Conservation (phyloP, 2,797 vertebrate genomes). For the Taenioides sp. region DNA sequence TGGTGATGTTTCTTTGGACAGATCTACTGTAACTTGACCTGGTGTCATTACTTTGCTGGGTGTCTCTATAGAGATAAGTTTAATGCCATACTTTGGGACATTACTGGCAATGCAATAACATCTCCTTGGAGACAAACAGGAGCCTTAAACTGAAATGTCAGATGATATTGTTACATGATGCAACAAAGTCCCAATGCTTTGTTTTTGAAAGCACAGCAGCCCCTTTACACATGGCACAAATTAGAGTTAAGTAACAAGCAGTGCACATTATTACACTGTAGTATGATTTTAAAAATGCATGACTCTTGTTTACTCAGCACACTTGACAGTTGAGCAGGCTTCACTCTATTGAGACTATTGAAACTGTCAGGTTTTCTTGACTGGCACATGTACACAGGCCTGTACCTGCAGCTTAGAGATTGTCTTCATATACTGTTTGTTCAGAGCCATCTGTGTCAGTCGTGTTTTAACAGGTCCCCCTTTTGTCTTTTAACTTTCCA, state of each 20-base stretch:
- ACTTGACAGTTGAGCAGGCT: neutral
- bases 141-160: too few relatives aligned
- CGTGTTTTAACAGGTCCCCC: conserved; percentile 42
- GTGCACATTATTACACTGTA: neutral
- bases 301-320: neutral
- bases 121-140: neutral
- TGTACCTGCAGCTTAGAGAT: conserved; percentile 20
- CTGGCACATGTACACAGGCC: conserved; percentile 35
- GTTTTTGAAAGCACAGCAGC: neutral
- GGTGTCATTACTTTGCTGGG: neutral
- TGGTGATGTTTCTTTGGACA: too few relatives aligned
- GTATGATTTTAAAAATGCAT: neutral
- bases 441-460: conserved; percentile 31
- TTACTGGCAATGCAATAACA: neutral
- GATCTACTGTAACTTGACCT: neutral
- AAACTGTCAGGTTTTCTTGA: conserved; percentile 28
- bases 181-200: neutral
- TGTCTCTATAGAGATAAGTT: neutral
- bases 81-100: neutral
- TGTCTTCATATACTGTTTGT: conserved; percentile 18
- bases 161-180: too few relatives aligned
- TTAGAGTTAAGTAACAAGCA: neutral
- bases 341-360: neutral
- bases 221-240: neutral
- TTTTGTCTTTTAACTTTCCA: conserved; percentile 20